A percentile compares a stretch with the other conserved stretches of the same genome.
These are phyloP conservation scores for Aelia acuminata DNA, from an alignment of 2,888 invertebrate species.

Conservation along the genomic window DNA sequence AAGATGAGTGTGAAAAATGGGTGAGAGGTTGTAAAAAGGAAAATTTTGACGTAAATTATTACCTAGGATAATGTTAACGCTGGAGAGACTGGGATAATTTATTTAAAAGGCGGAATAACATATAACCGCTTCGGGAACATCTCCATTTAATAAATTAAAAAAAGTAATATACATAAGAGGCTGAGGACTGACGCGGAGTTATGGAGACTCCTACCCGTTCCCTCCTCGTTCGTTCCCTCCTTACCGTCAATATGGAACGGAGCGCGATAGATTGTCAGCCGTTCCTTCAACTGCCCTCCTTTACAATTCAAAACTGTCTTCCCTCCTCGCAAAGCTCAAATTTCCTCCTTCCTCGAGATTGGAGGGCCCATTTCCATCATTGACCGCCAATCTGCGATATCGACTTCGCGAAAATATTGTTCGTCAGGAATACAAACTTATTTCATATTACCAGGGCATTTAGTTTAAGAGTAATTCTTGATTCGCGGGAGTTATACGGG, in stretches of 20 bases:
- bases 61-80: slow-evolving; percentile 31
- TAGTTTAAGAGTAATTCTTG: too few species aligned
- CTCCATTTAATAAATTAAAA: slow-evolving; percentile 59
- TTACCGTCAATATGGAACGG: slow-evolving; percentile 51
- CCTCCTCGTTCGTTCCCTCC: too few species aligned
- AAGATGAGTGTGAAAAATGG: neutral
- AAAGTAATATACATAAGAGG: slow-evolving; percentile 59
- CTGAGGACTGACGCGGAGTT: slow-evolving; percentile 49
- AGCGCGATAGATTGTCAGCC: slow-evolving; percentile 48
- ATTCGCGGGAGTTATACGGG: too few species aligned
- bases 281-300: slow-evolving; percentile 20
- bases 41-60: slow-evolving; percentile 16
- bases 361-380: neutral
- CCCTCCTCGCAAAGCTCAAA: neutral
- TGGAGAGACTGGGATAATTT: neutral
- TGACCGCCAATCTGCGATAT: slow-evolving; percentile 34
- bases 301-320: slow-evolving; percentile 50
- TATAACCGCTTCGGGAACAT: slow-evolving; percentile 41
- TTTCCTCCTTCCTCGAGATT: neutral
- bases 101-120: slow-evolving; percentile 27
- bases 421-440: too few species aligned
- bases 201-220: slow-evolving; percentile 9
- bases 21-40: neutral
- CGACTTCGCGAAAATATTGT: too few species aligned
- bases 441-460: too few species aligned